These are phyloP conservation scores for Haliaeetus leucogaster DNA, from an alignment of 2,113 vertebrate species.

Conservation along the genomic window DNA sequence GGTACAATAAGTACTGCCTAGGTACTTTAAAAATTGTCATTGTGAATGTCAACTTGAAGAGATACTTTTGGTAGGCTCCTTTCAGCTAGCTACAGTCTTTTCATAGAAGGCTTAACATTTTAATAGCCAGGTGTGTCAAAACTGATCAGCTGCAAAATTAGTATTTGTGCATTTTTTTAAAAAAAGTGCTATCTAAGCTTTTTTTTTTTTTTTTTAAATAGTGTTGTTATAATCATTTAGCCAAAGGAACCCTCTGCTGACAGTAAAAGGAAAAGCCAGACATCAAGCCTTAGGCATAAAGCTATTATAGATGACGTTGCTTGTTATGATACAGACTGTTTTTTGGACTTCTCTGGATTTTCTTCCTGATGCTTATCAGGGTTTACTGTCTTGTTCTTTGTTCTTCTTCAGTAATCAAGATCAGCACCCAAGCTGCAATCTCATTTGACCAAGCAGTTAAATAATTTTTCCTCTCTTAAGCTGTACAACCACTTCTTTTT, in stretches of 20 bases:
- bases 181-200: not conserved
- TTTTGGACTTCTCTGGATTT: not conserved
- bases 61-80: not conserved
- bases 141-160: not conserved
- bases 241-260: conserved; percentile 11
- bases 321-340: not conserved
- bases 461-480: not conserved
- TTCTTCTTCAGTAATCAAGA: not conserved
- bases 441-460: not conserved
- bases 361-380: not conserved
- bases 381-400: not conserved
- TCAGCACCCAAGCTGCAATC: not conserved
- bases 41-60: not conserved
- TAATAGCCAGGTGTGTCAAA: not conserved
- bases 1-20: not conserved
- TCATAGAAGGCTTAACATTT: not conserved
- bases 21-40: not conserved
- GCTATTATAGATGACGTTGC: not conserved
- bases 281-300: not conserved
- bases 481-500: not conserved
- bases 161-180: not conserved
- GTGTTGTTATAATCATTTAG: not conserved
- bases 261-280: not conserved
- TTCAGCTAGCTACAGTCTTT: not conserved
- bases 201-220: not conserved